These are phyloP conservation scores for Pocillopora damicornis DNA, from an alignment of 64 coral and sea anemone genomes.

Conservation along the genomic window DNA sequence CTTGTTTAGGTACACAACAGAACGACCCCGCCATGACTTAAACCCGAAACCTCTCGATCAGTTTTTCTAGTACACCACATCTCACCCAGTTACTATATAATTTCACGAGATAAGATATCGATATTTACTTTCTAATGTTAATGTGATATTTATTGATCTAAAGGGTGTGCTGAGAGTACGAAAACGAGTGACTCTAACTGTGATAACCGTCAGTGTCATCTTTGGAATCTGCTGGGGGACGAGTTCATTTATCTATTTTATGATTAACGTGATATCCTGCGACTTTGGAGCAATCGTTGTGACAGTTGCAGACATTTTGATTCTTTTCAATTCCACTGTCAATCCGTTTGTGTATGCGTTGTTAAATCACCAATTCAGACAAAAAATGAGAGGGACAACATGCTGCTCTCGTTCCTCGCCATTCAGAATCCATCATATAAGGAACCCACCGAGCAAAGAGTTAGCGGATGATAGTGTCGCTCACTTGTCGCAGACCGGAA, in stretches of 20 bases:
- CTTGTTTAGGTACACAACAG: no score
- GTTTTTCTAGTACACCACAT: no score
- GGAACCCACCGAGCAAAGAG: not conserved
- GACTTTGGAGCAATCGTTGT: not conserved
- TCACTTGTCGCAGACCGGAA: not conserved
- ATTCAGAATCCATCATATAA: not conserved
- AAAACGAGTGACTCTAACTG: not conserved
- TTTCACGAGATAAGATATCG: no score
- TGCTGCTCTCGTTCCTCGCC: not conserved
- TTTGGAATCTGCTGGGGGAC: not conserved
- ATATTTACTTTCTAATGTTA: no score
- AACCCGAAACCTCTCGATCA: no score
- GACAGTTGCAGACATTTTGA: not conserved
- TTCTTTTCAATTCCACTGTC: slow-evolving; percentile 26
- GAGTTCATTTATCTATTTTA: not conserved
- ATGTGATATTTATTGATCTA: not conserved
- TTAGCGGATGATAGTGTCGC: not conserved
- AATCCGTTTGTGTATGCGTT: slow-evolving; percentile 55
- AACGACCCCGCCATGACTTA: no score
- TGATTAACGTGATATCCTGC: not conserved
- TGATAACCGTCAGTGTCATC: not conserved
- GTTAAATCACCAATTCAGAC: slow-evolving; percentile 25
- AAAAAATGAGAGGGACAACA: not conserved
- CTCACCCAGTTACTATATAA: no score
- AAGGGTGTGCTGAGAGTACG: not conserved